A percentile compares a stretch with the other conserved stretches of the same genome.
Evolutionary conservation across 2,888 invertebrate genomes (phyloP).

Genomic region (Bibio marci): DNA sequence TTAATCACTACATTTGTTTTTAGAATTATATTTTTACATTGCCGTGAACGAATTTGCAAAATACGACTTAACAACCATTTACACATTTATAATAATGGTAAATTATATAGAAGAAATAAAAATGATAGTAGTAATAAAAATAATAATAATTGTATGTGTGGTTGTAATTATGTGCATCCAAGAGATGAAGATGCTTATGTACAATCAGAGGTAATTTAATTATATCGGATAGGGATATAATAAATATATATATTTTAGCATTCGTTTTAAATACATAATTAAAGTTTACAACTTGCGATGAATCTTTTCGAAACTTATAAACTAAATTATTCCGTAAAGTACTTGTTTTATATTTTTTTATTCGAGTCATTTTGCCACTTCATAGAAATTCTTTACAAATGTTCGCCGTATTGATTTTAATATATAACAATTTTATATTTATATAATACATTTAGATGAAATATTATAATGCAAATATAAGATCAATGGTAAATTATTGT

Average conservation of each 20-base stretch:
- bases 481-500: not conserved
- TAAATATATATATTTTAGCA: no score
- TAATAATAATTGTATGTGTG: slow-evolving; percentile 10
- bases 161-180: not conserved
- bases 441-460: not conserved
- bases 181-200: not conserved
- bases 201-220: not conserved
- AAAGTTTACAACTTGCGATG: no score
- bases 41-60: slow-evolving; percentile 16
- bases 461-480: not conserved
- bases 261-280: no score
- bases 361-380: no score
- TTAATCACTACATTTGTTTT: not conserved
- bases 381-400: no score
- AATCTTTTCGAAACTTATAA: no score
- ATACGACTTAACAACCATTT: no score
- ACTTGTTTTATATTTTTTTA: no score
- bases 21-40: slow-evolving; percentile 19
- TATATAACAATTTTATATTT: no score
- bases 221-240: not conserved
- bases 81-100: slow-evolving; percentile 12
- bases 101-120: no score
- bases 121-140: no score
- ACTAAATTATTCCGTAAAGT: no score
- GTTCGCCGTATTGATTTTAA: not conserved